Base-by-base conservation (phyloP, 2,888 invertebrate genomes). In the Gryllus longicercus region DNA sequence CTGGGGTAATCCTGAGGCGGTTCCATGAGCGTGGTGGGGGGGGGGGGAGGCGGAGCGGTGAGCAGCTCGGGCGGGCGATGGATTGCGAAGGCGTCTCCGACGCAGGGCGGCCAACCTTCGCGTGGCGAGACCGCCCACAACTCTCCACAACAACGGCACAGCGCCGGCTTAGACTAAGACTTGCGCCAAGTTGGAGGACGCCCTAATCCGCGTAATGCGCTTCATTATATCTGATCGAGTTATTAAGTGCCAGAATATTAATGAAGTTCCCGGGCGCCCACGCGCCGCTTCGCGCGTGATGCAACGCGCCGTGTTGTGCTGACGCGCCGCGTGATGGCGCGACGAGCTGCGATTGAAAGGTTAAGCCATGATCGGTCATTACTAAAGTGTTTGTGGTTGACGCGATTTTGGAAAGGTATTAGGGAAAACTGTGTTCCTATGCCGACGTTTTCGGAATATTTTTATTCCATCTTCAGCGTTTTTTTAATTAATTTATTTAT, bases 161-260 rank as follows among this genome's bases (percentile, higher is more conserved):
- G n/a, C 63, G 63, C 16, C 38, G 1, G 63, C 63, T 63, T 63
- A 63, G n/a, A 4, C 16, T 38, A 3, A 63, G n/a, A 63, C 63
- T n/a, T 63, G 16, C 63, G n/a, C n/a, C n/a, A 63, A 63, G 63
- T 63, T 63, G 63, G 63, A 63, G 63, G 63, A 63, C 63, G 63
- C 63, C 63, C 0, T 63, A 63, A 63, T 63, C 63, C 63, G 63
- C 14, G 63, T 63, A 63, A 63, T n/a, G 63, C 63, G 63, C 63
- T n/a, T 63, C 63, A 63, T 63, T 63, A 63, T 63, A 63, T 63
- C 63, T 63, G 63, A 16, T 63, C 63, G 63, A 63, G 63, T 63
- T 63, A 63, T 63, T 63, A 63, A 63, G 63, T 63, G 63, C 63
- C 16, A 63, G 63, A 12, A 4, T 63, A 63, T 63, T 63, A 63